A percentile compares a stretch with the other conserved stretches of the same genome.
Conservation (phyloP, 2,888 invertebrate species). For the Dryocosmus kuriphilus region DNA sequence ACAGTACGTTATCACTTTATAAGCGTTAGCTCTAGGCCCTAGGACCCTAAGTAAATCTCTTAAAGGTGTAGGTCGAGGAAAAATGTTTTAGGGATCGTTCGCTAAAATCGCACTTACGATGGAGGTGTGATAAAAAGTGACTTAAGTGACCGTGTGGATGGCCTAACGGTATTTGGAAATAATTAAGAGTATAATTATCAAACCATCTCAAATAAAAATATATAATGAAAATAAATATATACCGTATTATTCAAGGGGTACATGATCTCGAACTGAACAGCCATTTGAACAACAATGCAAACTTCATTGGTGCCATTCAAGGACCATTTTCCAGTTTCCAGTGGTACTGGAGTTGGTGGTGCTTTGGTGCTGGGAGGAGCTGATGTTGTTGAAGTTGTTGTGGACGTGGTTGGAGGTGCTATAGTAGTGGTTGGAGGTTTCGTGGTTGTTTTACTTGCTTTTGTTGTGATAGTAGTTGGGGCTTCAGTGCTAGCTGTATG, state of each 20-base stretch:
- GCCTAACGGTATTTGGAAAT: too few species aligned
- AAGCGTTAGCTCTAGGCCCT: too few species aligned
- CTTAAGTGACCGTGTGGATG: too few species aligned
- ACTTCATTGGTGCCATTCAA: slow-evolving; percentile 78
- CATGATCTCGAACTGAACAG: slow-evolving; percentile 82
- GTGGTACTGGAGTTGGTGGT: slow-evolving; percentile 65
- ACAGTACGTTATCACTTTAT: too few species aligned
- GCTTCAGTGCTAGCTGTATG: neutral
- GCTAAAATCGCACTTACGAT: too few species aligned
- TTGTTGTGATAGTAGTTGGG: neutral
- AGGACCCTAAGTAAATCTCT: too few species aligned
- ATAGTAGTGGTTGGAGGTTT: neutral
- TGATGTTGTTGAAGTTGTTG: slow-evolving; percentile 70
- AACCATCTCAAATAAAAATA: neutral
- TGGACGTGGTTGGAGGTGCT: slow-evolving; percentile 46
- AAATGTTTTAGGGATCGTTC: too few species aligned
- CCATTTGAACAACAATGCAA: slow-evolving; percentile 84
- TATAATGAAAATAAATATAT: slow-evolving; percentile 45
- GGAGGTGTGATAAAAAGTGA: too few species aligned
- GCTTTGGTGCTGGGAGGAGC: slow-evolving; percentile 69
- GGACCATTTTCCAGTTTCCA: slow-evolving; percentile 79
- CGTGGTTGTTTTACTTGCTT: neutral
- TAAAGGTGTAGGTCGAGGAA: too few species aligned
- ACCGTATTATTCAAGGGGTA: slow-evolving; percentile 76
- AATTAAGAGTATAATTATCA: too few species aligned